Conservation (phyloP, 2,797 vertebrate genomes). For the Sebastes minor region DNA sequence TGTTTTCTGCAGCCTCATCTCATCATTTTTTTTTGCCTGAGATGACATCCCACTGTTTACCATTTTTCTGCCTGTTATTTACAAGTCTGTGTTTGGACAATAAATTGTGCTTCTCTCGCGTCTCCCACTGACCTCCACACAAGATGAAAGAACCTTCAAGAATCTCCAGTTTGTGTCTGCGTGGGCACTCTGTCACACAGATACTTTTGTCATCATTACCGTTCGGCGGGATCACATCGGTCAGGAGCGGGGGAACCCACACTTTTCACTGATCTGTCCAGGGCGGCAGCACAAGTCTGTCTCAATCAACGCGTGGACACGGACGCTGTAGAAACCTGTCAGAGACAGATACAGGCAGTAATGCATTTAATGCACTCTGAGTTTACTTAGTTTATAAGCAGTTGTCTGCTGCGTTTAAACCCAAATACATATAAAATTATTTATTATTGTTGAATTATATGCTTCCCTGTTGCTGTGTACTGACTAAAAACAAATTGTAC, state of each 20-base stretch:
- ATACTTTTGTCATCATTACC: conserved; percentile 68
- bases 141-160: conserved; percentile 60
- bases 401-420: not conserved
- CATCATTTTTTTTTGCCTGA: conserved; percentile 14
- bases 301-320: conserved; percentile 35
- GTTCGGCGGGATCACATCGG: conserved; percentile 50
- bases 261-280: conserved; percentile 50
- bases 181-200: conserved; percentile 46
- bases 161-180: conserved; percentile 24
- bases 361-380: not conserved
- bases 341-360: not conserved
- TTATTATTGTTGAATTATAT: not conserved
- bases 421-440: not conserved
- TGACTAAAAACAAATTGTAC: too few relatives aligned
- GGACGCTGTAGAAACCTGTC: not conserved
- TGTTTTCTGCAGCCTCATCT: conserved; percentile 31
- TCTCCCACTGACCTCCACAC: conserved; percentile 51
- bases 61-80: conserved; percentile 58
- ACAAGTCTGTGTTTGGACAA: conserved; percentile 59
- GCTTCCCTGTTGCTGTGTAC: not conserved
- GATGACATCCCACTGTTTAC: conserved; percentile 56
- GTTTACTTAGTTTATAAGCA: not conserved
- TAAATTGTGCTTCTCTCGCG: conserved; percentile 45
- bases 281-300: conserved; percentile 19
- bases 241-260: conserved; percentile 40